Evolutionary conservation across 2,113 vertebrate genomes (phyloP).

Genomic region (Forbesichthys agassizii): DNA sequence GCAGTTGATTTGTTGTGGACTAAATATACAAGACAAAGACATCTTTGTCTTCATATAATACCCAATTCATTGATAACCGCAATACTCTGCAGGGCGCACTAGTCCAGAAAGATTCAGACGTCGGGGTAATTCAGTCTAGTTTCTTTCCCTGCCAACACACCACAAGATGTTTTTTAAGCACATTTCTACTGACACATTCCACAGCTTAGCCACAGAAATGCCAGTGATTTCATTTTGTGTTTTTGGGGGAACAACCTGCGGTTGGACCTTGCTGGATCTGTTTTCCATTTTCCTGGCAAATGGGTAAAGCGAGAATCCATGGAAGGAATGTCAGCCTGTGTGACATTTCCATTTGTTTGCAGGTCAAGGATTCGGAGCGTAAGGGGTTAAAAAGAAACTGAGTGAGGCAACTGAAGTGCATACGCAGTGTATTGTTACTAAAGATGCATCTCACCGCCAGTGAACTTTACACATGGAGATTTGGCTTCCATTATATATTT

Average conservation of each 20-base stretch:
- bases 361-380: constrained; percentile 41
- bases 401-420: too few relatives aligned
- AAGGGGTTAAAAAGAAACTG: too few relatives aligned
- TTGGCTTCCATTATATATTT: too few relatives aligned
- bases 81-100: not conserved
- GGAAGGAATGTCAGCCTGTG: constrained; percentile 46
- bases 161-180: constrained; percentile 42
- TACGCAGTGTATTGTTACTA: too few relatives aligned
- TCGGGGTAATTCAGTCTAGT: not conserved
- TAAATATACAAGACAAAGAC: constrained; percentile 22
- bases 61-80: not conserved
- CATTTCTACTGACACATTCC: constrained; percentile 51
- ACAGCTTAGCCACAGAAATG: constrained; percentile 66
- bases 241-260: constrained; percentile 56
- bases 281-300: constrained; percentile 64
- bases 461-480: too few relatives aligned
- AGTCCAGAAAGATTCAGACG: not conserved
- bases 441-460: too few relatives aligned
- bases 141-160: constrained; percentile 7
- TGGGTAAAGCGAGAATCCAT: constrained; percentile 44
- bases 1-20: not conserved
- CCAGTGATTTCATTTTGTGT: constrained; percentile 50
- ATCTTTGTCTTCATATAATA: not conserved
- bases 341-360: constrained; percentile 56
- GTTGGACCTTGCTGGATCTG: constrained; percentile 50